Base-by-base conservation (phyloP, 2,113 vertebrate genomes). In the Ardeotis arabs region DNA sequence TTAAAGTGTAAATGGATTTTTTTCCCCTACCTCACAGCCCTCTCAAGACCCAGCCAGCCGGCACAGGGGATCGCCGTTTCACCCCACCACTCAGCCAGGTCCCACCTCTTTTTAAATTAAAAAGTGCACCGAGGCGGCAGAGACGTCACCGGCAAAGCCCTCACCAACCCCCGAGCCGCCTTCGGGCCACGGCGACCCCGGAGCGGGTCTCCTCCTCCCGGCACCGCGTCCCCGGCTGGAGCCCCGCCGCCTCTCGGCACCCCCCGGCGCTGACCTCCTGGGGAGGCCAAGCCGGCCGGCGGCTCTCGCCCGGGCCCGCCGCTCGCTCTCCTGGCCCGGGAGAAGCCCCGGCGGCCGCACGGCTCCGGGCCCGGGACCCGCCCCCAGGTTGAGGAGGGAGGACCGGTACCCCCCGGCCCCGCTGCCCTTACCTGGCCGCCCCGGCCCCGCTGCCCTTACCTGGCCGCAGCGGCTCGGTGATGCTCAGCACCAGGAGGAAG, bases 401-500 rank as follows among this genome's bases (percentile, higher is more conserved):
- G n/a, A 45, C 33, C 19, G 18, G 80, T 39, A 22, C 14, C 74
- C 79, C 35, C 59, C 45, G 39, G 37, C 52, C 47, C 37, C 58
- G 23, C 89, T 33, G 74, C 62, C 81, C 96, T 91, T 96, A 99
- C 99, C 99, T 99, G 99, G 98, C 98, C 98, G 98, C 98, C 35
- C 59, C 45, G 39, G 37, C 52, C 47, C 37, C 58, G 23, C 89
- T 33, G 74, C 62, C 81, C 96, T 91, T 96, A 99, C 99, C 99
- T 99, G 99, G 98, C 98, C 98, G 98, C 98, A 99, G 98, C 80
- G 99, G 99, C 98, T 99, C 99, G 97, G 99, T 99, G 97, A 99
- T 92, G 77, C 98, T 98, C 96, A 99, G 98, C 98, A 99, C 99
- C 66, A 99, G 98, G 97, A 99, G 97, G 87, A 99, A 98, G 97